These are phyloP conservation scores for Alectoris magna DNA, from an alignment of 2,797 vertebrate species.

Conservation along the genomic window DNA sequence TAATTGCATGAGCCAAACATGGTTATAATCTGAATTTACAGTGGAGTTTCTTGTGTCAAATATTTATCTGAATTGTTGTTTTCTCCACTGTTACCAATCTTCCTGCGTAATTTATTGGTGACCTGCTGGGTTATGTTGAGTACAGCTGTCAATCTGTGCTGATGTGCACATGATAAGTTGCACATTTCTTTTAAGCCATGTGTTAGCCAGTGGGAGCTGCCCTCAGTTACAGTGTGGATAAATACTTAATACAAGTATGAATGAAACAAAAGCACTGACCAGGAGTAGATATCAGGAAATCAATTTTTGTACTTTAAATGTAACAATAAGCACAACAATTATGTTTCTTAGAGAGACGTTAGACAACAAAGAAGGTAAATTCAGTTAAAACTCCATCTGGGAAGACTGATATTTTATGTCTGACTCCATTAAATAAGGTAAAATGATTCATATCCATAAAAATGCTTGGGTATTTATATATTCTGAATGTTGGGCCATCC, in stretches of 20 bases:
- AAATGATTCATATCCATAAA: neutral
- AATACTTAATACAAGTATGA: neutral
- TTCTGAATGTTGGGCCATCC: neutral
- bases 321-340: neutral
- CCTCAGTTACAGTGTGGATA: neutral
- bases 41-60: neutral
- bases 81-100: neutral
- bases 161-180: neutral
- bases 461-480: neutral
- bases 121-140: constrained; percentile 1
- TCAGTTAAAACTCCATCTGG: neutral
- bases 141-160: constrained; percentile 25
- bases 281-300: neutral
- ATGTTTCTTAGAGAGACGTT: neutral
- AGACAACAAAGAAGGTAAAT: neutral
- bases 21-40: constrained; percentile 10
- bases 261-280: neutral
- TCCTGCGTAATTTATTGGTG: constrained; percentile 19
- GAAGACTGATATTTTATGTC: constrained; percentile 10
- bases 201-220: neutral
- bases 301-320: neutral
- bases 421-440: neutral
- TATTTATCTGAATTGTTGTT: constrained; percentile 3
- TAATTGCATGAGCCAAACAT: neutral
- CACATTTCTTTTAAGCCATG: neutral